A percentile compares a stretch with the other conserved stretches of the same genome.
Evolutionary conservation across 2,888 invertebrate species (phyloP).

Genomic region (Mesoligia furuncula): DNA sequence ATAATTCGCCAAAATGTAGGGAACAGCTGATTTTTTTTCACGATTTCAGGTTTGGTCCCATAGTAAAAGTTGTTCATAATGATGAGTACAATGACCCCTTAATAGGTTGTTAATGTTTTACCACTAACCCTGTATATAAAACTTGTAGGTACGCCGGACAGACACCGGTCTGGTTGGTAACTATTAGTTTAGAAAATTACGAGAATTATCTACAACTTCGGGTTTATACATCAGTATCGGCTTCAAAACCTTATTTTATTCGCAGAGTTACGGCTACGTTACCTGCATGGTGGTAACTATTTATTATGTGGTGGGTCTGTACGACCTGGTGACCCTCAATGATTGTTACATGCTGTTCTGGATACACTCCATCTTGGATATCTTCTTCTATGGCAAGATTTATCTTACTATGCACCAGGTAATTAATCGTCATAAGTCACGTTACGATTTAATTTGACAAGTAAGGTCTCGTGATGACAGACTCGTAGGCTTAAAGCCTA

Average conservation of each 20-base stretch:
- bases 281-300: constrained; percentile 77
- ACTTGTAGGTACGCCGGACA: neutral
- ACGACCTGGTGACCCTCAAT: constrained; percentile 82
- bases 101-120: too few species aligned
- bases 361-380: constrained; percentile 79
- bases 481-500: too few species aligned
- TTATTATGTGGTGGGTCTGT: constrained; percentile 79
- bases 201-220: neutral
- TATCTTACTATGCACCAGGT: constrained; percentile 84
- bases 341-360: constrained; percentile 80
- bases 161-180: neutral
- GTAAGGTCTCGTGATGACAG: too few species aligned
- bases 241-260: constrained; percentile 18
- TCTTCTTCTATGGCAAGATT: constrained; percentile 81
- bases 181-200: neutral
- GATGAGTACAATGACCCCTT: too few species aligned
- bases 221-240: neutral
- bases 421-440: neutral
- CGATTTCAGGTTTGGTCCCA: too few species aligned
- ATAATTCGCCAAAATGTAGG: too few species aligned
- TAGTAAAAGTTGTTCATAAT: too few species aligned
- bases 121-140: too few species aligned
- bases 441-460: too few species aligned
- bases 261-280: constrained; percentile 80
- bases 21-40: too few species aligned